Conservation (phyloP, 2,888 invertebrate genomes). For the Netelia virgata region DNA sequence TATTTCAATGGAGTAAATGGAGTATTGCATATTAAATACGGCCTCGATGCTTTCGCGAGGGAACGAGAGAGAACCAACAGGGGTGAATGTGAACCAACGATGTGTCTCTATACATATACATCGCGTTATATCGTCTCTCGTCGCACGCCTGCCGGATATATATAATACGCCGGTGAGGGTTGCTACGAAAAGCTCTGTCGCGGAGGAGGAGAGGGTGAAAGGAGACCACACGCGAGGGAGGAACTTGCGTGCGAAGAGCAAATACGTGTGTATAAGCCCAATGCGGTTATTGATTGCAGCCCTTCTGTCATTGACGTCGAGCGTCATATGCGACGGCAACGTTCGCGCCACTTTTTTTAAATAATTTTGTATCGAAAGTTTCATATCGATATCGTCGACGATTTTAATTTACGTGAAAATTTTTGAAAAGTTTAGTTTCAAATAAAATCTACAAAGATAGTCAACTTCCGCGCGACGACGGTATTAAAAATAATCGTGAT, state of each 20-base stretch:
- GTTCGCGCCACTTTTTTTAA: slow-evolving; percentile 71
- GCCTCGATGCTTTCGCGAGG: slow-evolving; percentile 65
- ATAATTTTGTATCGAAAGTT: slow-evolving; percentile 1
- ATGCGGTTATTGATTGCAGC: slow-evolving; percentile 83
- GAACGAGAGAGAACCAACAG: slow-evolving; percentile 15
- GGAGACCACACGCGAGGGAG: slow-evolving; percentile 59
- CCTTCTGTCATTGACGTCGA: slow-evolving; percentile 82
- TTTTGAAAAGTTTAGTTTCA: not conserved
- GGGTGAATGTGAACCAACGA: slow-evolving; percentile 53
- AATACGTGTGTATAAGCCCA: slow-evolving; percentile 78
- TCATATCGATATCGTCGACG: not conserved
- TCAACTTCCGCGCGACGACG: not conserved
- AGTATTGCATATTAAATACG: slow-evolving; percentile 82
- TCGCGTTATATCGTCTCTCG: not conserved
- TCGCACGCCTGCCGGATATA: slow-evolving; percentile 29
- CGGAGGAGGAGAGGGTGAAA: slow-evolving; percentile 72
- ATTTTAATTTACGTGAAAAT: not conserved
- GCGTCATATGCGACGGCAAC: slow-evolving; percentile 79
- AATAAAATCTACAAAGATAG: not conserved
- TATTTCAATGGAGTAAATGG: slow-evolving; percentile 82
- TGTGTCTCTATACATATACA: slow-evolving; percentile 42
- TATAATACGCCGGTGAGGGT: slow-evolving; percentile 45
- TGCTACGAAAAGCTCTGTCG: slow-evolving; percentile 51
- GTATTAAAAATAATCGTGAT: not conserved
- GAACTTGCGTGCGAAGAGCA: slow-evolving; percentile 74